Percentiles rank a stretch among this genome's conserved stretches.
Conservation (phyloP, 1,140 invertebrate genomes). For the Nephila pilipes region DNA sequence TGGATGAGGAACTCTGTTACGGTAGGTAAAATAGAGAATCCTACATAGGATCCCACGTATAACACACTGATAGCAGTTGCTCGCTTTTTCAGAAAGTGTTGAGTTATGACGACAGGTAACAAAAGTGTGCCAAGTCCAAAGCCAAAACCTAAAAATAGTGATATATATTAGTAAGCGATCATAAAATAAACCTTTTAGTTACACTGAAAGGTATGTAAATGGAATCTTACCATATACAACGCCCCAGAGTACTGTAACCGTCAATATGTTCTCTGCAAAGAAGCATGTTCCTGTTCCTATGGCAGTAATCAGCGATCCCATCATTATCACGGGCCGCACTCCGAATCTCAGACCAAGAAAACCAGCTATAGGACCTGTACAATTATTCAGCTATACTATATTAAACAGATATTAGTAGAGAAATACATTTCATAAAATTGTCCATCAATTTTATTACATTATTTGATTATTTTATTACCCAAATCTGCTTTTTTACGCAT, state of each 20-base stretch:
- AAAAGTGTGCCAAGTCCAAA: constrained; percentile 80
- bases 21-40: constrained; percentile 80
- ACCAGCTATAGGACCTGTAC: neutral
- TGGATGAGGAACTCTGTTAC: constrained; percentile 78
- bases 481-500: too few relatives aligned
- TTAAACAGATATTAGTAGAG: too few relatives aligned
- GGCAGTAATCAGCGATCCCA: neutral
- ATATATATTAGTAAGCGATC: neutral
- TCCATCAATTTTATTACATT: too few relatives aligned
- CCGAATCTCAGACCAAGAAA: neutral
- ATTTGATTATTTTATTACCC: too few relatives aligned
- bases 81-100: constrained; percentile 80
- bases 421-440: too few relatives aligned
- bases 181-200: too few relatives aligned
- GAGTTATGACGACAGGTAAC: constrained; percentile 79
- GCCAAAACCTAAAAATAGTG: constrained; percentile 79
- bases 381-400: too few relatives aligned
- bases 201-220: neutral
- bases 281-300: neutral
- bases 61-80: constrained; percentile 80
- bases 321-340: neutral
- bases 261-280: constrained; percentile 30
- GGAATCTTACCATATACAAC: neutral
- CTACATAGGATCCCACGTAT: constrained; percentile 80
- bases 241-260: constrained; percentile 14